phyloP scores from a whole-genome alignment of 2,113 vertebrate species.

The Donacobius atricapilla region DNA sequence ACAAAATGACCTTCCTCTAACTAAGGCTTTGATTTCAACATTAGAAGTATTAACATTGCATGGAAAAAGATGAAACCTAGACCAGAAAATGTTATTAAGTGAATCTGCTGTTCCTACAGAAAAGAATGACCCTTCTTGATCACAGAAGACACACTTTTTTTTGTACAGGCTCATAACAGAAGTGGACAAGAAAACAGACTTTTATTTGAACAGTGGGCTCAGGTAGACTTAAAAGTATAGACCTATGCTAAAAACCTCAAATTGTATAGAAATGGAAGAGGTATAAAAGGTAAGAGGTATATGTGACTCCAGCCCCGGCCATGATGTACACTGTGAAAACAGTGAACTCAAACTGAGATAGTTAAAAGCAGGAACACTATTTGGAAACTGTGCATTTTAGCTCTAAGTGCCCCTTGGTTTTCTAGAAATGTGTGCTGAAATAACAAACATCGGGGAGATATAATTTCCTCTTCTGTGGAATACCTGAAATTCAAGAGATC shows the following conservation, averaged over 20 bases:
- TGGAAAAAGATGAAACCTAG: not conserved
- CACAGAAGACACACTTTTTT: not conserved
- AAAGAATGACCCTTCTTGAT: not conserved
- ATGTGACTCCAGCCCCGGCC: not conserved
- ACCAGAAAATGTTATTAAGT: not conserved
- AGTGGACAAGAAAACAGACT: not conserved
- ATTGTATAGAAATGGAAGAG: not conserved
- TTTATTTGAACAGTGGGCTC: not conserved
- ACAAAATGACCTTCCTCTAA: not conserved
- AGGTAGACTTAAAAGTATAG: not conserved
- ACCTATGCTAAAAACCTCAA: rapidly evolving
- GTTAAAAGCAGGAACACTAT: not conserved
- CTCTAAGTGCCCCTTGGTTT: not conserved
- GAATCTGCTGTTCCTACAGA: not conserved
- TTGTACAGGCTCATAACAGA: not conserved
- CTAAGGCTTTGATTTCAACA: not conserved
- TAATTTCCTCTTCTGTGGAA: not conserved
- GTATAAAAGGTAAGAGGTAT: not conserved
- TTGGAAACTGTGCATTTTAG: not conserved
- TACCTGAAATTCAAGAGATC: not conserved
- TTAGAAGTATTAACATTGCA: not conserved
- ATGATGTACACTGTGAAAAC: not conserved
- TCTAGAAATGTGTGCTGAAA: not conserved
- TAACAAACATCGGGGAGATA: not conserved
- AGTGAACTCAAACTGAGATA: not conserved